Evolutionary conservation across 2,888 invertebrate genomes (phyloP).

Genomic region (Tupiocoris notatus): DNA sequence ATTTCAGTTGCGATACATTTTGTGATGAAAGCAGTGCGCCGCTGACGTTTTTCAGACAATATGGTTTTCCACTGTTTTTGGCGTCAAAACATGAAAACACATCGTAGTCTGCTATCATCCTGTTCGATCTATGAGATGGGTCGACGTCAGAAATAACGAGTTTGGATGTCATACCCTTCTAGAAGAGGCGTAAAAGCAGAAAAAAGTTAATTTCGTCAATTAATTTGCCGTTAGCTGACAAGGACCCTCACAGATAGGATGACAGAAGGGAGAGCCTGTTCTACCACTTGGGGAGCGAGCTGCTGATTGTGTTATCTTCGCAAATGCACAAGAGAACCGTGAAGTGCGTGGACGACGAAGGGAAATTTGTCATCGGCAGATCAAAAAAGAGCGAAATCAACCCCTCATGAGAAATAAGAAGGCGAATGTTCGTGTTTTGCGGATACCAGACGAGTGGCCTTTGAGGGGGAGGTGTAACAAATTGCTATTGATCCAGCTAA

Average conservation of each 20-base stretch:
- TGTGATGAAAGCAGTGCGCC: too few relatives aligned
- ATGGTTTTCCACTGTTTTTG: too few relatives aligned
- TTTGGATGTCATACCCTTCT: not conserved
- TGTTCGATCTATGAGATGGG: too few relatives aligned
- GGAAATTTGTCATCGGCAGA: constrained; percentile 34
- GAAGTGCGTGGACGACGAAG: not conserved
- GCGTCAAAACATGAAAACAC: too few relatives aligned
- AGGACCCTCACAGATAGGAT: constrained; percentile 7
- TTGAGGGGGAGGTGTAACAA: not conserved
- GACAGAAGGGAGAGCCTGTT: constrained; percentile 3
- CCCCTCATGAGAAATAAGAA: not conserved
- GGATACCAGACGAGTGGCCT: not conserved
- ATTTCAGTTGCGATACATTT: too few relatives aligned
- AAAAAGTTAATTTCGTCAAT: constrained; percentile 22
- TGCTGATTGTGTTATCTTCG: constrained; percentile 33
- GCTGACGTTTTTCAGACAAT: too few relatives aligned
- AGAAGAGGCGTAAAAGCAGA: not conserved
- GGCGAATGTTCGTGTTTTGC: not conserved
- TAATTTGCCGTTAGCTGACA: constrained; percentile 9
- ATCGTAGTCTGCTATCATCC: too few relatives aligned
- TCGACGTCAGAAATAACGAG: not conserved
- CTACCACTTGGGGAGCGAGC: not conserved
- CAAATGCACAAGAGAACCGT: constrained; percentile 3
- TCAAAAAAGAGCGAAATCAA: constrained; percentile 29
- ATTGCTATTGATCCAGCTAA: constrained; percentile 38